Percentiles rank a stretch among this genome's conserved stretches.
phyloP scores from a whole-genome alignment of 2,113 vertebrate species.

The Psammodynastes pulverulentus region DNA sequence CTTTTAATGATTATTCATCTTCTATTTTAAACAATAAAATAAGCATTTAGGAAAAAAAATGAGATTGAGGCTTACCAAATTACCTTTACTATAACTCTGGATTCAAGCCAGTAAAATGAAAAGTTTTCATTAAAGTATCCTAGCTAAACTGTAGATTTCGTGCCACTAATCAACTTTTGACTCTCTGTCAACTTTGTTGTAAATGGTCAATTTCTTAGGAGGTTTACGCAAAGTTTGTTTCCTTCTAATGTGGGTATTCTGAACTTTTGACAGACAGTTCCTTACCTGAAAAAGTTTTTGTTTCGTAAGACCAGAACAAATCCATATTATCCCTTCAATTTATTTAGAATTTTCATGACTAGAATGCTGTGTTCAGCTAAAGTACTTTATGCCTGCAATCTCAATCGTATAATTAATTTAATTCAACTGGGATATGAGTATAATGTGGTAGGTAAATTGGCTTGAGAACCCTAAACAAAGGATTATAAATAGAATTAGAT shows the following conservation, averaged over 20 bases:
- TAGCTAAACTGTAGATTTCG: neutral
- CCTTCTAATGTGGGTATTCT: neutral
- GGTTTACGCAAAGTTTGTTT: neutral
- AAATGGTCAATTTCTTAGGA: neutral
- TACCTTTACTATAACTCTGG: neutral
- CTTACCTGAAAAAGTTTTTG: neutral
- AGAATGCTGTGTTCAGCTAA: conserved; percentile 32
- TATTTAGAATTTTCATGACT: neutral
- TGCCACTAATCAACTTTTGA: neutral
- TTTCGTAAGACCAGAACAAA: conserved; percentile 12
- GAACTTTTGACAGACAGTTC: neutral
- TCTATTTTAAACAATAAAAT: neutral
- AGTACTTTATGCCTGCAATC: conserved; percentile 49
- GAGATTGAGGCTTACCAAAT: neutral
- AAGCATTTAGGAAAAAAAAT: neutral
- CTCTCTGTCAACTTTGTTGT: neutral
- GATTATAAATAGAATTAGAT: conserved; percentile 50
- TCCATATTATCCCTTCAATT: conserved; percentile 8
- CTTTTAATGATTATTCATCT: neutral
- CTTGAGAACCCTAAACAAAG: conserved; percentile 61
- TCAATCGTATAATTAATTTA: conserved; percentile 64
- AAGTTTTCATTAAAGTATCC: neutral
- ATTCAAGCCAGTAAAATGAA: neutral
- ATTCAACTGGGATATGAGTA: conserved; percentile 55
- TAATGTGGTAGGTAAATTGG: conserved; percentile 61